Evolutionary conservation across 2,113 vertebrate species (phyloP).

Genomic region (Rhinopithecus roxellana): DNA sequence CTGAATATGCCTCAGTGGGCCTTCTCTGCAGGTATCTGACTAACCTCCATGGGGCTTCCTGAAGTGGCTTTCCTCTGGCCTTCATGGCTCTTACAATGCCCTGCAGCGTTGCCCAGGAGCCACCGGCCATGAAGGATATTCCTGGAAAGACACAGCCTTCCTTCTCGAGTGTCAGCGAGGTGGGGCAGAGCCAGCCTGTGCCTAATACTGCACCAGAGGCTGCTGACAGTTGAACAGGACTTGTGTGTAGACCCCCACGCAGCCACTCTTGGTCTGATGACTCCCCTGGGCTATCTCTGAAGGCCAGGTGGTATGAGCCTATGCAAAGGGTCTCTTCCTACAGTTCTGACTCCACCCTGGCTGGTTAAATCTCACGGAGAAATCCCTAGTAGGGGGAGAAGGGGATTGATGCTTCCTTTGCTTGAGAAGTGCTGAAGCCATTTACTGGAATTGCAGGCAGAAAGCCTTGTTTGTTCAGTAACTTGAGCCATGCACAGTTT

Average conservation of each 20-base stretch:
- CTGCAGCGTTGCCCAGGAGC: not conserved
- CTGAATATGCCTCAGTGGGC: not conserved
- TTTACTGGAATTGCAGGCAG: not conserved
- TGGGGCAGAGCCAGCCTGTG: not conserved
- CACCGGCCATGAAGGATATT: not conserved
- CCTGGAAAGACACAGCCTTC: not conserved
- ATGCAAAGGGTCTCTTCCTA: not conserved
- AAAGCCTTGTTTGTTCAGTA: not conserved
- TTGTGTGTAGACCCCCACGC: not conserved
- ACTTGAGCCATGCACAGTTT: not conserved
- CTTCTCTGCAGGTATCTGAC: not conserved
- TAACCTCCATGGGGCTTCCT: not conserved
- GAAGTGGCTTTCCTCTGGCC: not conserved
- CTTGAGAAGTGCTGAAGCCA: not conserved
- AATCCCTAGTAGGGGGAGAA: too few species aligned
- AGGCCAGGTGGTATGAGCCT: not conserved
- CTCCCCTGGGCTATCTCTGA: not conserved
- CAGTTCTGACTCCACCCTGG: not conserved
- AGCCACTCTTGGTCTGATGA: not conserved
- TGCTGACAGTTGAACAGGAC: not conserved
- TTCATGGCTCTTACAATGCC: accelerated
- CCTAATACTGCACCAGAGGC: not conserved
- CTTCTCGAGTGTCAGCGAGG: not conserved
- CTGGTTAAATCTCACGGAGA: not conserved
- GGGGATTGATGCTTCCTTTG: not conserved